Evolutionary conservation across 1,140 invertebrate genomes (phyloP).

Genomic region (Holcopasites calliopsidis): DNA sequence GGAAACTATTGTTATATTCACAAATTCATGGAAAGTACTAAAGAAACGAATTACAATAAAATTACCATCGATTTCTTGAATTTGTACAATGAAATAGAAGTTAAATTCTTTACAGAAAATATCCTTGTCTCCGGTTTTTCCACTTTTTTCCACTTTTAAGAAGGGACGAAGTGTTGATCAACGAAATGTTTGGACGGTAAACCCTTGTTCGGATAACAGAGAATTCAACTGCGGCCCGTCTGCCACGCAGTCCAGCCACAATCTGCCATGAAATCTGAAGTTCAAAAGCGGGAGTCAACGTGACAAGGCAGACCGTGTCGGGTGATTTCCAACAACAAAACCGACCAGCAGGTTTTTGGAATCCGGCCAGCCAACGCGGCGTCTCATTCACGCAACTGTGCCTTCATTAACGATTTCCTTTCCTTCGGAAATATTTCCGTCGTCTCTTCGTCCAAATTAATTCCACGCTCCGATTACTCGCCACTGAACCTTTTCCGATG

Average conservation of each 20-base stretch:
- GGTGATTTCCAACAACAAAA: constrained; percentile 33
- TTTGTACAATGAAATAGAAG: too few relatives aligned
- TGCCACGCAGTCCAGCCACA: constrained; percentile 19
- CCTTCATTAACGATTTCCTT: not conserved
- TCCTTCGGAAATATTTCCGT: not conserved
- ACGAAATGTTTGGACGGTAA: constrained; percentile 26
- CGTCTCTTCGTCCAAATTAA: not conserved
- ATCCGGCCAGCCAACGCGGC: not conserved
- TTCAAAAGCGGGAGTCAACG: constrained; percentile 23
- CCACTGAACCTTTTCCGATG: too few relatives aligned
- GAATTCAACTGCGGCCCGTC: not conserved
- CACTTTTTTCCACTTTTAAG: too few relatives aligned
- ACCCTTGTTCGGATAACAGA: constrained; percentile 21
- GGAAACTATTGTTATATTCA: too few relatives aligned
- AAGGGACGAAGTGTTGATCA: not conserved
- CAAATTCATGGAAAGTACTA: too few relatives aligned
- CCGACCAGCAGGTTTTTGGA: constrained; percentile 22
- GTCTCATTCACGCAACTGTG: not conserved
- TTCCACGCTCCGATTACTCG: not conserved
- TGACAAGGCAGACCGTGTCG: constrained; percentile 20
- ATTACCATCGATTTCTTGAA: too few relatives aligned
- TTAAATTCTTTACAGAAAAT: too few relatives aligned
- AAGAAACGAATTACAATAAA: too few relatives aligned
- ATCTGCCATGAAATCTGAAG: constrained; percentile 46
- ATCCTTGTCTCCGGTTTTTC: too few relatives aligned